Base-by-base conservation (phyloP, 2,888 invertebrate genomes). In the Drosophila niveifrons region DNA sequence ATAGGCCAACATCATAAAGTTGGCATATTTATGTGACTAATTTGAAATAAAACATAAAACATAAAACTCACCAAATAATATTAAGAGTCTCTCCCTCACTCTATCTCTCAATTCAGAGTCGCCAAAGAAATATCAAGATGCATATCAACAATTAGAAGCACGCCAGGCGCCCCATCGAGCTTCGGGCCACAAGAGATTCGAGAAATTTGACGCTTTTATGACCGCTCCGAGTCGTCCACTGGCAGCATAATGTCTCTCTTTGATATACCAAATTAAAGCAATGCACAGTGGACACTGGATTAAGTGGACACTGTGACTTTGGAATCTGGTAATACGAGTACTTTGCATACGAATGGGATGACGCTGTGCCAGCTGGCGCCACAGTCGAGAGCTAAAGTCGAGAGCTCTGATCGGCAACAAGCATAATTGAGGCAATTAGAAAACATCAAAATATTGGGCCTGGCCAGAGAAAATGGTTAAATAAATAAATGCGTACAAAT, bases 181-280 rank as follows among this genome's bases (percentile, higher is more conserved):
- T 52, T 4, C n/a, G 23, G 47, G 62, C 15, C 57, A 23, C 53
- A 68, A 70, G 73, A 66, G 64, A 73, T 66, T 75, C 69, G 84
- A 89, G 84, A 82, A 89, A 86, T 90, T 88, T 88, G 90, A 90
- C 90, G 90, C 88, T 90, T 88, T 90, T 85, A 86, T 75, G 87
- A 87, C 50, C 75, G 72, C 56, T 67, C 57, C 64, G 23, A 62
- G 50, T 55, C 58, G 29, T 48, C 53, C 62, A 53, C 59, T 46
- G 76, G 65, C 79, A 78, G 61, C 74, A 81, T 89, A 89, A 90
- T 89, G 80, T 82, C 88, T 86, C 72, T 85, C 77, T 83, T 90
- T 79, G 88, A 79, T 76, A 88, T 78, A 88, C 88, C 88, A 88
- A 88, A 88, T 90, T 89, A 88, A 88, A 90, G 90, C 88, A 83